Base-by-base conservation (phyloP, 2,888 invertebrate species). In the Chrysolina haemoptera region DNA sequence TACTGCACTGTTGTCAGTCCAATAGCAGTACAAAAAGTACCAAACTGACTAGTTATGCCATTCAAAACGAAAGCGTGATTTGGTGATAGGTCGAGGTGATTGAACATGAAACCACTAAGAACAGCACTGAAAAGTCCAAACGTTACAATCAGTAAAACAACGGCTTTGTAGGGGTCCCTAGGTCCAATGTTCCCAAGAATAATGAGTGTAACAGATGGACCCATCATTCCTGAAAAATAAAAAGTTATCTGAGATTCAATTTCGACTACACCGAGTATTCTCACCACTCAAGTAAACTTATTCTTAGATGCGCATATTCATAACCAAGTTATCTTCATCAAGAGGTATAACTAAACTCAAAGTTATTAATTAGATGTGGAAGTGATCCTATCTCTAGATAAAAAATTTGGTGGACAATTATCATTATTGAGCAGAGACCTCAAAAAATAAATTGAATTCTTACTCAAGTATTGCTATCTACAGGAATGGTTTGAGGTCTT, bases 1-100 rank as follows among this genome's bases (percentile, higher is more conserved):
- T n/a, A 46, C 16, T 65, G 64, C 6, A 27, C 43, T n/a, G 48
- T 46, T 12, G 48, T 20, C 43, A 65, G 1, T 43, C 22, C 64
- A 22, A 65, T 22, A 4, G 18, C 46, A 20, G 64, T 22, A 0
- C 11, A 43, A 10, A 43, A 16, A 0, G n/a, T 22, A 10, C 46
- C 43, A 1, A 65, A 11, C 18, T 43, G 43, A n/a, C 27, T 65
- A n/a, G 22, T 18, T 22, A 65, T 65, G 1, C 64, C 64, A 43
- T 22, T 65, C 43, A 65, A 27, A 1, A 46, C 48, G 22, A n/a
- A 43, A 1, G 22, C 64, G 48, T 65, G 64, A 12, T 65, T 65
- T 9, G 64, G 64, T n/a, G 64, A 43, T 4, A 65, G 20, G 14
- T 65, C 64, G 3, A 65, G 20, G 16, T 46, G 46, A 16, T 65